phyloP scores from a whole-genome alignment of 2,113 vertebrate genomes.

The Ammodytes dubius region DNA sequence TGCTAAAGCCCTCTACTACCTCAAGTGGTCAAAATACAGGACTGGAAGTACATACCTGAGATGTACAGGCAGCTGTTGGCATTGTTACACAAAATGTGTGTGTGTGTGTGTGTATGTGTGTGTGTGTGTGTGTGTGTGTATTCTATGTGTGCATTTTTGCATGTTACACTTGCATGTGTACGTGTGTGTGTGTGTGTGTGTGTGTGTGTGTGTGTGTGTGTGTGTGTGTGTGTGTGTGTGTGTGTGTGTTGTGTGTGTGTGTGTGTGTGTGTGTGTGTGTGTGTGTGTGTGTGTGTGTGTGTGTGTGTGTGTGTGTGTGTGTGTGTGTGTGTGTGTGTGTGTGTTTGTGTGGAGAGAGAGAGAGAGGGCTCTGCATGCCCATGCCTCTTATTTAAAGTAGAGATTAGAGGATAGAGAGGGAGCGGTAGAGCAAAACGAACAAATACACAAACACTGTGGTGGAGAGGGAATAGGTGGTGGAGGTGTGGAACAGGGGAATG shows the following conservation, averaged over 20 bases:
- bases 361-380: too few relatives aligned
- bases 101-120: neutral
- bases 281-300: slow-evolving; percentile 9
- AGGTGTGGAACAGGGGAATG: slow-evolving; percentile 24
- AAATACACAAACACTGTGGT: slow-evolving; percentile 66
- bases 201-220: slow-evolving; percentile 5
- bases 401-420: slow-evolving; percentile 73
- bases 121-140: slow-evolving; percentile 46
- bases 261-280: slow-evolving; percentile 2
- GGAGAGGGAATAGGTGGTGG: slow-evolving; percentile 32
- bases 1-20: slow-evolving; percentile 75
- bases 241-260: slow-evolving; percentile 14
- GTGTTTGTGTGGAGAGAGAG: too few relatives aligned
- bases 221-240: slow-evolving; percentile 8
- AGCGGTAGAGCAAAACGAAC: slow-evolving; percentile 65
- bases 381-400: slow-evolving; percentile 75
- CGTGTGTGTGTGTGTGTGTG: slow-evolving; percentile 17
- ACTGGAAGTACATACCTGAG: slow-evolving; percentile 38
- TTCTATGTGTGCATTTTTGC: slow-evolving; percentile 46
- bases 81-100: neutral
- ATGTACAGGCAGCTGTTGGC: slow-evolving; percentile 7
- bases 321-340: slow-evolving; percentile 2
- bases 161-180: slow-evolving; percentile 40
- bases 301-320: slow-evolving; percentile 3
- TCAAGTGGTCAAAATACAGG: slow-evolving; percentile 66